Percentiles rank a stretch among this genome's conserved stretches.
These are phyloP conservation scores for Ericerus pela DNA, from an alignment of 1,140 invertebrate species.

Conservation along the genomic window DNA sequence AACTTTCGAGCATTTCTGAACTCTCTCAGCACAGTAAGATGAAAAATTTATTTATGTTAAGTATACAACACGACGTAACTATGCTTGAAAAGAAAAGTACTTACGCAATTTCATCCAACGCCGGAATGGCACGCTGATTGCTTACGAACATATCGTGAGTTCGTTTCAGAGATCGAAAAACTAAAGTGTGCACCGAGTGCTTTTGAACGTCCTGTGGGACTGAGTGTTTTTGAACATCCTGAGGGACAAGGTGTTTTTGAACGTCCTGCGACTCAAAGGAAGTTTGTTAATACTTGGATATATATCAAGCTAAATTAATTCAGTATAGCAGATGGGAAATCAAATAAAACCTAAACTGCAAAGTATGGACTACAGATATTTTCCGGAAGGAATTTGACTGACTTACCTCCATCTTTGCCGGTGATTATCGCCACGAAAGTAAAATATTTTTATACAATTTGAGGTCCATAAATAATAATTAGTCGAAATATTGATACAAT, in stretches of 20 bases:
- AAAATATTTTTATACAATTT: too few species aligned
- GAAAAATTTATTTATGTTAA: neutral
- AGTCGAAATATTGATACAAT: too few species aligned
- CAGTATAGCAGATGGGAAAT: too few species aligned
- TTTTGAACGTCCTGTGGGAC: conserved; percentile 84
- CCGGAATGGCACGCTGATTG: conserved; percentile 76
- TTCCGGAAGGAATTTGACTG: too few species aligned
- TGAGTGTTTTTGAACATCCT: conserved; percentile 90
- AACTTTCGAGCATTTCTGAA: too few species aligned
- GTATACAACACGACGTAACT: neutral
- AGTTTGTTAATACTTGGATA: too few species aligned
- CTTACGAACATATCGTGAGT: conserved; percentile 95
- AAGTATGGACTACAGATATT: too few species aligned
- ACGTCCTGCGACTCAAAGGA: conserved; percentile 84
- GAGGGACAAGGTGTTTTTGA: conserved; percentile 82
- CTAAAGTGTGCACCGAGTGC: conserved; percentile 90
- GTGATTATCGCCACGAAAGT: too few species aligned
- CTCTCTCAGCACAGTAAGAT: neutral
- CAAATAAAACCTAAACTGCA: too few species aligned
- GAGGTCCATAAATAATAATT: too few species aligned
- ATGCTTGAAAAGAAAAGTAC: conserved; percentile 32
- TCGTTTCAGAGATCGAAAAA: conserved; percentile 91
- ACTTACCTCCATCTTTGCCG: too few species aligned
- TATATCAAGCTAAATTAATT: too few species aligned
- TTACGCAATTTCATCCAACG: conserved; percentile 65